A percentile compares a stretch with the other conserved stretches of the same genome.
Evolutionary conservation across 2,797 vertebrate species (phyloP).

Genomic region (Xenopus petersii): DNA sequence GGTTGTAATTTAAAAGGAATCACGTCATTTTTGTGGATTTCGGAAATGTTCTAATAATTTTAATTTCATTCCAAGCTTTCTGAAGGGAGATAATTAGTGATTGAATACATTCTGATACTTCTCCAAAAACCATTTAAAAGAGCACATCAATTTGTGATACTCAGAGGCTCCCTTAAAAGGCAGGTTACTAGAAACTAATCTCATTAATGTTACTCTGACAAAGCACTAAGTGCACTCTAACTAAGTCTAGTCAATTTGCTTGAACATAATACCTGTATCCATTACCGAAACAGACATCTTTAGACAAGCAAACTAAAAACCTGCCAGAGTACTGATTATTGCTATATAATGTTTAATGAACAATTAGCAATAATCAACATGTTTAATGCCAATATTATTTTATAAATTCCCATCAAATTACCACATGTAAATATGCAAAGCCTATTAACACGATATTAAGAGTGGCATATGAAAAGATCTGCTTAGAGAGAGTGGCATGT

Average conservation of each 20-base stretch:
- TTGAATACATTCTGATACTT: constrained; percentile 22
- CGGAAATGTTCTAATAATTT: background rate
- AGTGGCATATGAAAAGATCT: too few species aligned
- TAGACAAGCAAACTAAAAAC: too few species aligned
- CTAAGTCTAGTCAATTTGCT: constrained; percentile 1
- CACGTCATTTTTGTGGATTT: background rate
- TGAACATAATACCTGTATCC: background rate
- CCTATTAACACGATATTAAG: too few species aligned
- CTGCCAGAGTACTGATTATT: too few species aligned
- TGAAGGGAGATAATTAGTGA: background rate
- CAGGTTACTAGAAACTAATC: constrained; percentile 29
- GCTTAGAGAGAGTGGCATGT: too few species aligned
- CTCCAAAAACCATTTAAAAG: constrained; percentile 4
- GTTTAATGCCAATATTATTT: too few species aligned
- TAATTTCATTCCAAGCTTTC: background rate
- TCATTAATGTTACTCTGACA: constrained; percentile 2
- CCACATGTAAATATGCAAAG: too few species aligned
- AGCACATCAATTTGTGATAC: constrained; percentile 24
- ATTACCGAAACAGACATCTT: background rate
- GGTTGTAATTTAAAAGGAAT: too few species aligned
- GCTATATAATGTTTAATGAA: too few species aligned
- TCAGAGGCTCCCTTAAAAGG: constrained; percentile 7
- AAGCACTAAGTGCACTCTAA: constrained; percentile 22
- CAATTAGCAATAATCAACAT: too few species aligned
- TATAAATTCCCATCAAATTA: too few species aligned